phyloP scores from a whole-genome alignment of 2,888 invertebrate species.

The Drosophila mulleri region DNA sequence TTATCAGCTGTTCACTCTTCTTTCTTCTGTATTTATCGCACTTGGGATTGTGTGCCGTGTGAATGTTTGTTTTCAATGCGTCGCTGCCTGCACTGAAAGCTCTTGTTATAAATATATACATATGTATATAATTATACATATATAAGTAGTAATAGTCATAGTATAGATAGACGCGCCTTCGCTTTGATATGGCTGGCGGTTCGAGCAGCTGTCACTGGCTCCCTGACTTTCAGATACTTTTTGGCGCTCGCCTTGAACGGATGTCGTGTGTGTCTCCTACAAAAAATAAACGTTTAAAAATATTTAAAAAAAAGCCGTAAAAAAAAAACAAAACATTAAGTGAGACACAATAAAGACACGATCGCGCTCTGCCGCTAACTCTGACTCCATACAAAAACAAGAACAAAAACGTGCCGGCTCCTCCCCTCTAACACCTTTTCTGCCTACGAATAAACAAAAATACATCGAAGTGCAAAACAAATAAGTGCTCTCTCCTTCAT shows the following conservation, averaged over 20 bases:
- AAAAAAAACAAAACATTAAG: neutral
- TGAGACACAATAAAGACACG: neutral
- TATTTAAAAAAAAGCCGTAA: neutral
- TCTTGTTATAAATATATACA: conserved; percentile 19
- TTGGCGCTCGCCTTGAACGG: conserved; percentile 66
- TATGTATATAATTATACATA: neutral
- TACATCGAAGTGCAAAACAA: conserved; percentile 8
- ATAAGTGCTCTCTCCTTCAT: conserved; percentile 4
- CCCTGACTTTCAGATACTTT: conserved; percentile 69
- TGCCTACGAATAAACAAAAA: neutral
- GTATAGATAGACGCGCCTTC: conserved; percentile 64
- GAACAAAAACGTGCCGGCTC: neutral
- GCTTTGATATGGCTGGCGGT: conserved; percentile 45
- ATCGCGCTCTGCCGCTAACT: neutral
- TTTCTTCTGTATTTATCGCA: conserved; percentile 19
- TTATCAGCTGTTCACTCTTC: conserved; percentile 62
- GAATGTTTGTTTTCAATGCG: conserved; percentile 55
- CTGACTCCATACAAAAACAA: neutral
- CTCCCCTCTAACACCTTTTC: neutral
- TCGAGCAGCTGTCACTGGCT: conserved; percentile 44
- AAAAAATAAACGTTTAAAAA: neutral
- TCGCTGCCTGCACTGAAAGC: conserved; percentile 45
- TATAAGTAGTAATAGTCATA: neutral
- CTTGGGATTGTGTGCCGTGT: conserved; percentile 22
- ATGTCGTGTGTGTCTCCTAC: conserved; percentile 49